Conservation (phyloP, 2,888 invertebrate genomes). For the Tenthredo livida region DNA sequence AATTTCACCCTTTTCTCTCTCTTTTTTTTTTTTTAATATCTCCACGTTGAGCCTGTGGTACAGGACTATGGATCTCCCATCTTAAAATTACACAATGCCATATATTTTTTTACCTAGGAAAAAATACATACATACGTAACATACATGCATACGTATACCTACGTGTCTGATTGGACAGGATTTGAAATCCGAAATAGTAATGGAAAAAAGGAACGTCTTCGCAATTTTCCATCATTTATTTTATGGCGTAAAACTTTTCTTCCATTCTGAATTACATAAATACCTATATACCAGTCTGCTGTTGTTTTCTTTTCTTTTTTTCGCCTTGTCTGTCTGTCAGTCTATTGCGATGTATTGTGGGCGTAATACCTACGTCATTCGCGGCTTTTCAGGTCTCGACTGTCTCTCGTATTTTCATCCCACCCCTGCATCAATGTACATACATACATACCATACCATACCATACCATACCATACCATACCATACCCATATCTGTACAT, state of each 20-base stretch:
- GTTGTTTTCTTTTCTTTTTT: too few species aligned
- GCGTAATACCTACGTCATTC: conserved; percentile 3
- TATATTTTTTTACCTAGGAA: too few species aligned
- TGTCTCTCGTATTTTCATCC: not conserved
- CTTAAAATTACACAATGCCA: not conserved
- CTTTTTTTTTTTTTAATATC: not conserved
- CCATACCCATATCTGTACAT: not conserved
- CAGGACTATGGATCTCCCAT: not conserved
- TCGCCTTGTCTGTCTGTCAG: not conserved
- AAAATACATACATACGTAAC: too few species aligned
- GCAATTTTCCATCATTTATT: too few species aligned
- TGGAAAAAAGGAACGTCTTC: too few species aligned
- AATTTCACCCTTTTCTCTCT: not conserved
- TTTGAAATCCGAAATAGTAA: too few species aligned
- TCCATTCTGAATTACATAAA: not conserved
- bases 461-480: too few species aligned
- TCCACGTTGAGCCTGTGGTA: not conserved
- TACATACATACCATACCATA: too few species aligned
- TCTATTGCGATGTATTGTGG: not conserved
- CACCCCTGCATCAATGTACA: not conserved
- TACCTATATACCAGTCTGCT: not conserved
- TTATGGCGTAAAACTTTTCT: not conserved
- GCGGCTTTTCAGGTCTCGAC: not conserved
- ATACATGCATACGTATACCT: too few species aligned
- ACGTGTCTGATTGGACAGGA: not conserved